phyloP scores from a whole-genome alignment of 2,797 vertebrate species.

The Monodelphis domestica region DNA sequence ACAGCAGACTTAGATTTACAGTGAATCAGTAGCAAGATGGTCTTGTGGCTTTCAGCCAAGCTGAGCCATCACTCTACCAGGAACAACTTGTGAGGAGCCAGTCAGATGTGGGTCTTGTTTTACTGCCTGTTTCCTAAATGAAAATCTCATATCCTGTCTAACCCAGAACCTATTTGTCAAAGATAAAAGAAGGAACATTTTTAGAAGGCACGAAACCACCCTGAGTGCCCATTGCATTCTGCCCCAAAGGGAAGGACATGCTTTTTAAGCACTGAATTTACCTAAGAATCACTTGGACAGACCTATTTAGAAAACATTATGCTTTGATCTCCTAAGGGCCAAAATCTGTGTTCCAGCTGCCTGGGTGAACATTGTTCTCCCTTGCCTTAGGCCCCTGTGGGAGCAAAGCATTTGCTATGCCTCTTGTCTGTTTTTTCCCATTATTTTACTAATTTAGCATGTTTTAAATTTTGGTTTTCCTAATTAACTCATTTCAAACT shows the following conservation, averaged over 20 bases:
- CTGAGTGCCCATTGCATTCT: neutral
- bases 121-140: constrained; percentile 1
- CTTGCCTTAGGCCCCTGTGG: neutral
- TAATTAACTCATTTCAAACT: too few relatives aligned
- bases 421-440: neutral
- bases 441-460: neutral
- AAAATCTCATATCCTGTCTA: constrained; percentile 6
- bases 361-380: accelerated
- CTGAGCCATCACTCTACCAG: neutral
- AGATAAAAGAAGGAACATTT: neutral
- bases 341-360: neutral
- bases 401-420: neutral
- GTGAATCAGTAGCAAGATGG: neutral
- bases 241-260: neutral
- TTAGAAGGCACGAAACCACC: neutral
- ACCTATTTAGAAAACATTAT: neutral
- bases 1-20: neutral
- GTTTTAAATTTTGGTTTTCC: neutral
- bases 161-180: neutral
- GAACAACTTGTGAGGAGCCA: neutral
- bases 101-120: neutral
- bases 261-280: neutral
- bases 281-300: neutral
- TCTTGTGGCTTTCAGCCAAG: neutral
- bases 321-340: neutral